Evolutionary conservation across 2,888 invertebrate genomes (phyloP).

Genomic region (Tenthredo mesomela): DNA sequence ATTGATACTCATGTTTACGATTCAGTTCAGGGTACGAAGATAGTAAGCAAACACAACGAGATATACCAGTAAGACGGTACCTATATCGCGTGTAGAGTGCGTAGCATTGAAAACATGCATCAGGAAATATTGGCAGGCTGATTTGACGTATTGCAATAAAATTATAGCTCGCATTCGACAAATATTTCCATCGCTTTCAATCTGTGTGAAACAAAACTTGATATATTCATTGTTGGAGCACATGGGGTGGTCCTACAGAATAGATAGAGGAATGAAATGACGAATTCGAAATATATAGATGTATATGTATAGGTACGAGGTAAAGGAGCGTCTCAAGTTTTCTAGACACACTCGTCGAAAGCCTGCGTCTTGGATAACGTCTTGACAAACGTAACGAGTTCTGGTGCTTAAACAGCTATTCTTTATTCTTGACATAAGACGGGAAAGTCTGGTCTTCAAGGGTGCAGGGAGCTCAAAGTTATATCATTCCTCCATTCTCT

Average conservation of each 20-base stretch:
- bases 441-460: constrained; percentile 14
- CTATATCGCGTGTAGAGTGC: constrained; percentile 5
- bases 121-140: background rate
- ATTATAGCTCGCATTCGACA: background rate
- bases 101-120: background rate
- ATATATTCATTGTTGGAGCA: background rate
- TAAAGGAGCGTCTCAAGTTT: constrained; percentile 28
- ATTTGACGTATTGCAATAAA: constrained; percentile 6
- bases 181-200: background rate
- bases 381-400: constrained; percentile 41
- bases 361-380: constrained; percentile 11
- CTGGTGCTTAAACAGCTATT: constrained; percentile 40
- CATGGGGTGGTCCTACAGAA: no score
- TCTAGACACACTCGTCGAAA: constrained; percentile 2
- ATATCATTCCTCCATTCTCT: constrained; percentile 31
- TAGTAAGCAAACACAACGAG: constrained; percentile 22
- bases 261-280: background rate
- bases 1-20: constrained; percentile 46
- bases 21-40: constrained; percentile 34
- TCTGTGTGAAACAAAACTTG: background rate
- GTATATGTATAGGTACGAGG: background rate
- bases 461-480: constrained; percentile 16
- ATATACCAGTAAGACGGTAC: background rate
- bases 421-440: constrained; percentile 27
- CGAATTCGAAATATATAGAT: background rate